Conservation (phyloP, 2,888 invertebrate species). For the Schizaphis graminum region DNA sequence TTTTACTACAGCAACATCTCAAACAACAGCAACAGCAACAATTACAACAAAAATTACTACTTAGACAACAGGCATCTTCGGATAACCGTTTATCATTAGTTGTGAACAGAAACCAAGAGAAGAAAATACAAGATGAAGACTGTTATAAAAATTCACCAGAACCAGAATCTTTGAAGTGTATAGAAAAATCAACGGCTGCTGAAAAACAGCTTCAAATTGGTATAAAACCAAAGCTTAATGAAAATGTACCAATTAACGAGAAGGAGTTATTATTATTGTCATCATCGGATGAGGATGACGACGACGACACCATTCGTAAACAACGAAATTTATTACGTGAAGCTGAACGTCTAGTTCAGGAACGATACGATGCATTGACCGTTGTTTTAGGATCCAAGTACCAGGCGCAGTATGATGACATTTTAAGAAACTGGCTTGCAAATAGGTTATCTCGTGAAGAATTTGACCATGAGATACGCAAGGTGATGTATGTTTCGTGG, state of each 20-base stretch:
- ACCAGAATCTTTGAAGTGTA: neutral
- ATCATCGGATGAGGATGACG: conserved; percentile 36
- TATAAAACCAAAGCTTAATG: neutral
- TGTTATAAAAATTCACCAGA: neutral
- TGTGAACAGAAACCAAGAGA: neutral
- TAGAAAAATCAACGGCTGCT: neutral
- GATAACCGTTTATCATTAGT: neutral
- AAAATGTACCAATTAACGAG: neutral
- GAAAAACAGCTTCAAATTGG: neutral
- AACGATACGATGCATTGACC: neutral
- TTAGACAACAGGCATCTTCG: neutral
- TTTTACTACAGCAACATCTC: conserved; percentile 7
- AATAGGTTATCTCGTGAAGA: neutral
- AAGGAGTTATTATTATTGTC: neutral
- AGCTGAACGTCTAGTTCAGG: conserved; percentile 3
- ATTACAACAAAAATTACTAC: neutral
- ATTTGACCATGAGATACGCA: neutral
- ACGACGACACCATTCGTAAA: neutral
- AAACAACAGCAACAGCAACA: conserved; percentile 15
- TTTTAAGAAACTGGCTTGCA: neutral
- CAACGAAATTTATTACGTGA: neutral
- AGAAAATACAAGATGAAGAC: neutral
- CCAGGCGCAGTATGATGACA: neutral
- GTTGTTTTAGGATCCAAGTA: neutral
- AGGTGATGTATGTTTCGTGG: conserved; percentile 26